A percentile compares a stretch with the other conserved stretches of the same genome.
Evolutionary conservation across 2,888 invertebrate species (phyloP).

Genomic region (Epinotia demarniana): DNA sequence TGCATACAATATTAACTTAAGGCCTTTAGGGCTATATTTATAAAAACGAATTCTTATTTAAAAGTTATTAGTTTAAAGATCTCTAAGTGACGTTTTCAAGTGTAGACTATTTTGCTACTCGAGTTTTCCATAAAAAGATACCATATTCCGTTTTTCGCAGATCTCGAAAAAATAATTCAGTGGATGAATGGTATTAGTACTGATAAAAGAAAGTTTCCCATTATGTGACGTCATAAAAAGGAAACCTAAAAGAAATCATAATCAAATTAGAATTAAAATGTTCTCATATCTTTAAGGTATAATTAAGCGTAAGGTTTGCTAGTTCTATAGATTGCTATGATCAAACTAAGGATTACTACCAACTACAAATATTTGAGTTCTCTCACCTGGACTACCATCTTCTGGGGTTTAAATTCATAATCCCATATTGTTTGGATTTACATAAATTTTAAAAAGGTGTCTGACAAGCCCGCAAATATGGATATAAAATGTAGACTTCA

Average conservation of each 20-base stretch:
- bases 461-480: constrained; percentile 52
- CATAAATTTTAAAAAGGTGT: constrained; percentile 48
- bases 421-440: background rate
- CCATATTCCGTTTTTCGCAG: too few relatives aligned
- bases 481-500: constrained; percentile 60
- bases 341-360: background rate
- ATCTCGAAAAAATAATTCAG: too few relatives aligned
- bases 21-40: too few relatives aligned
- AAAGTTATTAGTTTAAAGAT: background rate
- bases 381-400: background rate
- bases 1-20: too few relatives aligned
- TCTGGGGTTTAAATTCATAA: background rate
- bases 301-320: too few relatives aligned
- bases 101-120: too few relatives aligned
- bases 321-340: background rate
- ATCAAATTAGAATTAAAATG: background rate
- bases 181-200: too few relatives aligned
- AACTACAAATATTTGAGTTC: background rate
- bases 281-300: background rate
- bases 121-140: too few relatives aligned
- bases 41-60: background rate
- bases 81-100: background rate
- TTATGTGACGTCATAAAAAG: too few relatives aligned
- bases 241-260: background rate
- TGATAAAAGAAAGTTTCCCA: too few relatives aligned